phyloP scores from a whole-genome alignment of 2,797 vertebrate species.

The Notolepis coatsorum region DNA sequence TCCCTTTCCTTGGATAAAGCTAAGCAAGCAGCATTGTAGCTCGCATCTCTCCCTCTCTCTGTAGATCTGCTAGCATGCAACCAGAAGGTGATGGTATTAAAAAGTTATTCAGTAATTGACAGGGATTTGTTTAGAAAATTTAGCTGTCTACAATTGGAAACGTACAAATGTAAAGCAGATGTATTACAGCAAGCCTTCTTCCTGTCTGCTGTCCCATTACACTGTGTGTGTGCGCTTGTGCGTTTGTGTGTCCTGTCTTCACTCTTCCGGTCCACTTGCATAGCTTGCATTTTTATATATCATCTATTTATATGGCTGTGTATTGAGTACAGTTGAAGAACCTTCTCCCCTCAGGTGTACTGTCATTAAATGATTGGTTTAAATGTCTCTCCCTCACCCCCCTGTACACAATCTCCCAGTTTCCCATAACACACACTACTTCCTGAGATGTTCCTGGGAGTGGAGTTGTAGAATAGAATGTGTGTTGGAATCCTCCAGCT shows the following conservation, averaged over 20 bases:
- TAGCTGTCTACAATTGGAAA: no score
- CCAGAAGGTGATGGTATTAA: no score
- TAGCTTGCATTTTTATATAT: constrained; percentile 75
- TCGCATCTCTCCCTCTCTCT: background rate
- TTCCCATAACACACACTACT: background rate
- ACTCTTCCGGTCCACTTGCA: constrained; percentile 60
- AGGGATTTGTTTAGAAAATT: no score
- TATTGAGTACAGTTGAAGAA: constrained; percentile 31
- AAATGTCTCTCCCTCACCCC: background rate
- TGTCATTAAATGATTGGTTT: constrained; percentile 10
- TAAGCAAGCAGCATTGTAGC: background rate
- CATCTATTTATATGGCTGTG: constrained; percentile 72
- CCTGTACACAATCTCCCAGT: background rate
- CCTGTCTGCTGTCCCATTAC: no score
- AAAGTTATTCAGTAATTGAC: no score
- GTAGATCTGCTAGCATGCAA: no score
- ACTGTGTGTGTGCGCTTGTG: no score
- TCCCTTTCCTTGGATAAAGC: background rate
- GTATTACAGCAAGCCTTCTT: no score
- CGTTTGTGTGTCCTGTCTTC: constrained; percentile 31
- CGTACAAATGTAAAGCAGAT: no score
- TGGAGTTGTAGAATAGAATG: constrained; percentile 13
- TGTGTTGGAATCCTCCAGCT: constrained; percentile 14
- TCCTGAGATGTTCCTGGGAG: constrained; percentile 1
- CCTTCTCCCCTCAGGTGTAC: constrained; percentile 32